A percentile compares a stretch with the other conserved stretches of the same genome.
Evolutionary conservation across 2,888 invertebrate genomes (phyloP).

Genomic region (Zootermopsis nevadensis): DNA sequence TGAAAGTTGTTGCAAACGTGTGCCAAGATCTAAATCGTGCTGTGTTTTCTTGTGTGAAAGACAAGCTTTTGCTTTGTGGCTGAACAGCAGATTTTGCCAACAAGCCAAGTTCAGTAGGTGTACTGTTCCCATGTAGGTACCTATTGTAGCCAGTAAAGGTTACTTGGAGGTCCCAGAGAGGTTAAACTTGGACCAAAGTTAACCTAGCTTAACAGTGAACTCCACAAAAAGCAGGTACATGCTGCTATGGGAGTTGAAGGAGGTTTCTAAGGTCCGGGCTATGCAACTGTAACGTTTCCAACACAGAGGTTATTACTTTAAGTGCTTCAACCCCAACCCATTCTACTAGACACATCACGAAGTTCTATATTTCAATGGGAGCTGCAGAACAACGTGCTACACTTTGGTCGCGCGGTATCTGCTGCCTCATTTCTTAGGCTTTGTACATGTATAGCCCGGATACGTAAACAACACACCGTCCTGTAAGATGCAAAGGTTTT

Average conservation of each 20-base stretch:
- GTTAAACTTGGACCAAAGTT: neutral
- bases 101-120: neutral
- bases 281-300: slow-evolving; percentile 16
- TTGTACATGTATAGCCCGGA: neutral
- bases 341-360: neutral
- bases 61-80: neutral
- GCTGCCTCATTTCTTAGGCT: neutral
- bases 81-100: neutral
- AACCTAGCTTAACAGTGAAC: slow-evolving; percentile 3
- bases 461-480: neutral
- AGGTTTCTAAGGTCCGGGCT: slow-evolving; percentile 11
- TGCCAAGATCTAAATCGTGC: too few species aligned
- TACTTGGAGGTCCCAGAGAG: neutral
- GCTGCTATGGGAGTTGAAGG: neutral
- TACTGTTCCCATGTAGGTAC: neutral
- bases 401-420: slow-evolving; percentile 18
- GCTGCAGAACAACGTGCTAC: neutral
- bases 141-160: neutral
- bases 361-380: neutral
- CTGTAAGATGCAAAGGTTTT: too few species aligned
- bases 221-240: neutral
- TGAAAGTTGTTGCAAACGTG: too few species aligned
- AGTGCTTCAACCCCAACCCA: slow-evolving; percentile 29
- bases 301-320: slow-evolving; percentile 26
- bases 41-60: too few species aligned